Evolutionary conservation across 2,888 invertebrate genomes (phyloP).

Genomic region (Thera obeliscata): DNA sequence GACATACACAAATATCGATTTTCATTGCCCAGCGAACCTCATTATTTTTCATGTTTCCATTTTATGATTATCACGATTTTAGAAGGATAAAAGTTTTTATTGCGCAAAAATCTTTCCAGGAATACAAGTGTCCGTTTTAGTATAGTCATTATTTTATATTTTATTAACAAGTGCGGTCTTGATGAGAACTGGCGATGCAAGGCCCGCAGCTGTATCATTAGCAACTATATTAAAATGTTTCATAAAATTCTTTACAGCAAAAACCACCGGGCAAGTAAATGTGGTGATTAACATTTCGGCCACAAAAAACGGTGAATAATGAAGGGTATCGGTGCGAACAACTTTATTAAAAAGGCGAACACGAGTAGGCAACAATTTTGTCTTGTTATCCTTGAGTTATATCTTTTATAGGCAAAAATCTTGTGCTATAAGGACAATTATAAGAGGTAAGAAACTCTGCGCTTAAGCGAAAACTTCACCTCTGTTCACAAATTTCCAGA

Average conservation of each 20-base stretch:
- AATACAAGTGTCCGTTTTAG: constrained; percentile 51
- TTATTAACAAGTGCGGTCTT: constrained; percentile 55
- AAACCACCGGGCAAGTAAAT: constrained; percentile 63
- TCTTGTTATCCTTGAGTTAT: constrained; percentile 64
- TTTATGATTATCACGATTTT: constrained; percentile 58
- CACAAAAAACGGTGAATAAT: constrained; percentile 68
- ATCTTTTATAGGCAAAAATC: constrained; percentile 56
- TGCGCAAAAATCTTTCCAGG: constrained; percentile 45
- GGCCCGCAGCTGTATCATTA: constrained; percentile 62
- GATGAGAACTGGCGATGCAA: constrained; percentile 41
- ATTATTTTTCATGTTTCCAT: constrained; percentile 53
- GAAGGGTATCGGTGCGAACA: constrained; percentile 71
- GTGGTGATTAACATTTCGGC: constrained; percentile 71
- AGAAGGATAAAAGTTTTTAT: constrained; percentile 53
- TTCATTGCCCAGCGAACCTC: constrained; percentile 45
- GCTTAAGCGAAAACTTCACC: neutral
- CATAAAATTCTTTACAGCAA: constrained; percentile 59
- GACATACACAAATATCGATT: constrained; percentile 69
- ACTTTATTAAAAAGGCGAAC: constrained; percentile 74
- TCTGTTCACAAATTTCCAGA: neutral
- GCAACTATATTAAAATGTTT: constrained; percentile 55
- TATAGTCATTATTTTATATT: constrained; percentile 54
- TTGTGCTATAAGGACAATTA: constrained; percentile 38
- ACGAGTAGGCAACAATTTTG: constrained; percentile 60
- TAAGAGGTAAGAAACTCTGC: neutral